Conservation (phyloP, 2,797 vertebrate genomes). For the Eulemur rubriventer region DNA sequence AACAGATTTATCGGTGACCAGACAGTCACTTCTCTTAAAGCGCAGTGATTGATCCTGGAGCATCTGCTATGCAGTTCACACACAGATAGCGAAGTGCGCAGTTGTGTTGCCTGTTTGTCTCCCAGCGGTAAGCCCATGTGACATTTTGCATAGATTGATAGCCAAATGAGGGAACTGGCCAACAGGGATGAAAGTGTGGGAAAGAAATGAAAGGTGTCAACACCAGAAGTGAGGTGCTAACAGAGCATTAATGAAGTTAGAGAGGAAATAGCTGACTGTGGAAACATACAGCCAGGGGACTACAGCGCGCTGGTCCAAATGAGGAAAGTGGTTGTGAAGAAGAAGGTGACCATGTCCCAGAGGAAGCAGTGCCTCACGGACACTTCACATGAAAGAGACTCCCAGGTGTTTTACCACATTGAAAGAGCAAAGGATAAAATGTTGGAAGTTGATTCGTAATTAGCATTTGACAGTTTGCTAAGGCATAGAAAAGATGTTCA, state of each 20-base stretch:
- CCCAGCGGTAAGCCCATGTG: background rate
- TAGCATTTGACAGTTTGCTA: background rate
- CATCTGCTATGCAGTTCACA: background rate
- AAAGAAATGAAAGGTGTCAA: background rate
- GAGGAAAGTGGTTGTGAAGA: background rate
- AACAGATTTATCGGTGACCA: background rate
- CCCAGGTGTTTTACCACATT: background rate
- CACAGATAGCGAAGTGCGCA: background rate
- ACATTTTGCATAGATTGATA: background rate
- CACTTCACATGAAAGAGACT: background rate
- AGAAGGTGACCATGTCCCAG: background rate
- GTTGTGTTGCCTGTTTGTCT: background rate
- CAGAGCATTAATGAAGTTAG: background rate
- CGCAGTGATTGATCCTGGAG: background rate
- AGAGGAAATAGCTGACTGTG: background rate
- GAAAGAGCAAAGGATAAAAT: background rate
- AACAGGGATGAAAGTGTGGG: background rate
- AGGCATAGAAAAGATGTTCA: background rate
- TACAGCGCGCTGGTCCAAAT: fast-evolving
- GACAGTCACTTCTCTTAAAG: background rate
- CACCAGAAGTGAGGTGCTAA: background rate
- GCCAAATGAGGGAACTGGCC: background rate
- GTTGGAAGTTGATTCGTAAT: background rate
- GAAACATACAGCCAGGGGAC: background rate
- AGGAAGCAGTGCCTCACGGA: background rate